phyloP scores from a whole-genome alignment of 2,113 vertebrate species.

The Grantiella picta region DNA sequence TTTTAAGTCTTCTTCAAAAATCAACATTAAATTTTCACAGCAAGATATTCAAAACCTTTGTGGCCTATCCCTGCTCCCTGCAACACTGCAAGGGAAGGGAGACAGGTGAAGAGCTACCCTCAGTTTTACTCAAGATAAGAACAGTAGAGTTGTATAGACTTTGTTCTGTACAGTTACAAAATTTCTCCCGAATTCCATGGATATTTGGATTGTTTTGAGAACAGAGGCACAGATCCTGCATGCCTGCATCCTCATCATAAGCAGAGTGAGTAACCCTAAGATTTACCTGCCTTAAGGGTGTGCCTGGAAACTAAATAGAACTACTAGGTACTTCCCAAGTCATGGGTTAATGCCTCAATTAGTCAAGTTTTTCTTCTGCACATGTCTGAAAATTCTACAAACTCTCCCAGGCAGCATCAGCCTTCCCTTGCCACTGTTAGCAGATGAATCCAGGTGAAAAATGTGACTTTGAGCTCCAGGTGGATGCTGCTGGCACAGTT shows the following conservation, averaged over 20 bases:
- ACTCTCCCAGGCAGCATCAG: not conserved
- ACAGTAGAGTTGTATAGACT: not conserved
- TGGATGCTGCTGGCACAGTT: not conserved
- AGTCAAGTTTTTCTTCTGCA: not conserved
- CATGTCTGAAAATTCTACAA: not conserved
- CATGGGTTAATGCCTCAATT: not conserved
- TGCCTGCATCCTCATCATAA: not conserved
- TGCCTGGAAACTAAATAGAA: not conserved
- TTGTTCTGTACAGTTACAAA: not conserved
- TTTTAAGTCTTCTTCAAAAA: not conserved
- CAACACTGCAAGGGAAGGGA: not conserved
- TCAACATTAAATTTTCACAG: not conserved
- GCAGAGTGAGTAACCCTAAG: not conserved
- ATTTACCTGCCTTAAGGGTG: not conserved
- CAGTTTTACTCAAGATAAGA: not conserved
- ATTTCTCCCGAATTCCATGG: not conserved
- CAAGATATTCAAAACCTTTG: not conserved
- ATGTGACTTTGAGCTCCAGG: not conserved
- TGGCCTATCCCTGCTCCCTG: not conserved
- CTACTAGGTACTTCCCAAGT: not conserved
- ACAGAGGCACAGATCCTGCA: not conserved
- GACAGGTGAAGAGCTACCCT: not conserved
- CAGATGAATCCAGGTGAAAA: not conserved
- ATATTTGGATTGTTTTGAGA: not conserved
- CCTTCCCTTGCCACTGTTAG: not conserved